Evolutionary conservation across 1,140 invertebrate genomes (phyloP).

Genomic region (Drosophila malerkotliana): DNA sequence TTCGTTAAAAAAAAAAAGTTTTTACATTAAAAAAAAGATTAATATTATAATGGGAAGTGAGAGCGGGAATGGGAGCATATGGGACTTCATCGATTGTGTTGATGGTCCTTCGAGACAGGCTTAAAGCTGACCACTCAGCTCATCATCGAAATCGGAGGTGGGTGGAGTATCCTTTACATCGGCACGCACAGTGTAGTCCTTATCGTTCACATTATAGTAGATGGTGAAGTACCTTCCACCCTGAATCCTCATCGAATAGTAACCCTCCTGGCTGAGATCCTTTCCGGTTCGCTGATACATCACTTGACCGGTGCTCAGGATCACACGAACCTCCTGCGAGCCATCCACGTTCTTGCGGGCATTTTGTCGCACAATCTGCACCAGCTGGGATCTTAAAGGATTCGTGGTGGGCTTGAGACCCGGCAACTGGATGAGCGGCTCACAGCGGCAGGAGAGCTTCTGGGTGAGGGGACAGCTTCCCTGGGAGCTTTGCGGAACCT

Average conservation of each 20-base stretch:
- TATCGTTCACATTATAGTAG: constrained; percentile 68
- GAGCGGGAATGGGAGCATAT: not conserved
- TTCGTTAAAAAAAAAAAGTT: constrained; percentile 12
- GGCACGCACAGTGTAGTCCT: constrained; percentile 69
- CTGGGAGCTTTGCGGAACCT: constrained; percentile 4
- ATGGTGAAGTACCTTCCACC: constrained; percentile 57
- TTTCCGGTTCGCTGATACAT: constrained; percentile 54
- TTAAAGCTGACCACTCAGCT: constrained; percentile 35
- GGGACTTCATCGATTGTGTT: constrained; percentile 12
- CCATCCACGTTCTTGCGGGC: constrained; percentile 58
- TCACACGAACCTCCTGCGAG: constrained; percentile 55
- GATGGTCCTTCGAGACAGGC: not conserved
- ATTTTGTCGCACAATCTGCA: constrained; percentile 64
- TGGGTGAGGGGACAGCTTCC: constrained; percentile 55
- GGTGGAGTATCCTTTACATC: constrained; percentile 48
- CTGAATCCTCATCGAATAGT: constrained; percentile 52
- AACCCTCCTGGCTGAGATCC: constrained; percentile 49
- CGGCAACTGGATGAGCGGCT: constrained; percentile 48
- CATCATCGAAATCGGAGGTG: constrained; percentile 43
- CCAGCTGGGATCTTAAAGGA: constrained; percentile 13
- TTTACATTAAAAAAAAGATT: constrained; percentile 23
- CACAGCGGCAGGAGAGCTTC: constrained; percentile 70
- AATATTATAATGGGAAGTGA: constrained; percentile 10
- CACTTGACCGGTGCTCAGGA: constrained; percentile 63
- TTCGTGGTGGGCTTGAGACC: constrained; percentile 19